Conservation (phyloP, 2,888 invertebrate genomes). For the Celastrina argiolus region DNA sequence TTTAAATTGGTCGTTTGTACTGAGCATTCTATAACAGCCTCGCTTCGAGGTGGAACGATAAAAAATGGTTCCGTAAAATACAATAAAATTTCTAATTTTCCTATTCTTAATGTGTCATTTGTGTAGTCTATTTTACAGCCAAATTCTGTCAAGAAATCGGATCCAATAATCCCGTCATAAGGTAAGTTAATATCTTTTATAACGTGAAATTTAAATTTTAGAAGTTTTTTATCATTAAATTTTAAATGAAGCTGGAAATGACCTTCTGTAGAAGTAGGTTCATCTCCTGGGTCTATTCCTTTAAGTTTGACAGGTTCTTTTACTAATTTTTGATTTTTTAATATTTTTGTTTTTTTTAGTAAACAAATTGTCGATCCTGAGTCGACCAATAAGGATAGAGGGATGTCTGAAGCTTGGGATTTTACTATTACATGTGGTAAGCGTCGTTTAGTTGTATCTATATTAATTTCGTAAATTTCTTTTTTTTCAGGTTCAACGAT, state of each 20-base stretch:
- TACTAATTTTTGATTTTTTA: constrained; percentile 12
- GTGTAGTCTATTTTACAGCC: constrained; percentile 27
- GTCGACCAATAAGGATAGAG: constrained; percentile 24
- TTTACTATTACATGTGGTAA: neutral
- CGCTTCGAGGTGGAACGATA: constrained; percentile 17
- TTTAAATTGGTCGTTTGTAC: neutral
- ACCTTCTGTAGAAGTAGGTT: constrained; percentile 24
- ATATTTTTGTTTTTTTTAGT: constrained; percentile 24
- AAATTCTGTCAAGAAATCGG: constrained; percentile 27
- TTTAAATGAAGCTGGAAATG: constrained; percentile 31
- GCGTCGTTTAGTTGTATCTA: constrained; percentile 17
- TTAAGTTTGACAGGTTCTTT: constrained; percentile 27
- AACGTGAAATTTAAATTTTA: constrained; percentile 31
- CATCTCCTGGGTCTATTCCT: constrained; percentile 26
- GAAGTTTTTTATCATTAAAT: neutral
- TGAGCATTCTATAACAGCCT: constrained; percentile 22
- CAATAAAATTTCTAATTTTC: constrained; percentile 12
- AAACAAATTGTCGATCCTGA: constrained; percentile 28
- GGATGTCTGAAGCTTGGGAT: neutral
- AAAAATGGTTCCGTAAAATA: constrained; percentile 20
- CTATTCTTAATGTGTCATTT: constrained; percentile 14
- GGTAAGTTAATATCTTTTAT: constrained; percentile 30
- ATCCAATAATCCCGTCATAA: constrained; percentile 35
- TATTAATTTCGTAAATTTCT: constrained; percentile 17
- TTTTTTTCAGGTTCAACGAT: neutral